These are phyloP conservation scores for Eilema caniola DNA, from an alignment of 2,888 invertebrate genomes.

Conservation along the genomic window DNA sequence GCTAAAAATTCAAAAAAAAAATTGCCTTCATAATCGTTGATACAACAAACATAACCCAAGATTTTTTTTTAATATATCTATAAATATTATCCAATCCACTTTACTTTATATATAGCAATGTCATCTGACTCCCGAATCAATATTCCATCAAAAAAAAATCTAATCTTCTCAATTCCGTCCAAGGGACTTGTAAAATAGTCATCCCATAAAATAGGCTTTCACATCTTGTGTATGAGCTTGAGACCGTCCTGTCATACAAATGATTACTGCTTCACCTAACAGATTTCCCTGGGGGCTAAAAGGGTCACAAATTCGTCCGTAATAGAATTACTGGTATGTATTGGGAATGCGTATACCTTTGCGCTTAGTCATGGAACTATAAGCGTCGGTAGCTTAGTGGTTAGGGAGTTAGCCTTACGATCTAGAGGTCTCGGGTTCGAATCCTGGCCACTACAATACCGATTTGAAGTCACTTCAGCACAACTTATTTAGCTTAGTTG, in stretches of 20 bases:
- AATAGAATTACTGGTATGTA: constrained; percentile 38
- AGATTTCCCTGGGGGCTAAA: constrained; percentile 45
- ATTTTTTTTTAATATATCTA: no score
- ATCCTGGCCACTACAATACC: no score
- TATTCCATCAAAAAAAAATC: not conserved
- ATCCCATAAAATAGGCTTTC: constrained; percentile 14
- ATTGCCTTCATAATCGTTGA: no score
- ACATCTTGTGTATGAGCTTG: constrained; percentile 11
- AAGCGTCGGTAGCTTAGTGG: no score
- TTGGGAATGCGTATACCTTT: constrained; percentile 20
- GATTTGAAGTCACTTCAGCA: no score
- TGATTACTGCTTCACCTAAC: constrained; percentile 29
- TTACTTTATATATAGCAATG: not conserved
- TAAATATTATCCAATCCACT: no score
- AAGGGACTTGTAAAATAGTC: constrained; percentile 20
- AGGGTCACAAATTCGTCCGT: constrained; percentile 43
- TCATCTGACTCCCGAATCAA: not conserved
- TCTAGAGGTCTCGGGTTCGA: no score
- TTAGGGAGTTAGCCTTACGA: no score
- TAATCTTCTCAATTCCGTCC: not conserved
- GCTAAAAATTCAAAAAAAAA: no score
- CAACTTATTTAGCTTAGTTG: no score
- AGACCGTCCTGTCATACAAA: constrained; percentile 34
- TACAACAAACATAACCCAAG: no score
- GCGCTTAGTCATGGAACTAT: not conserved